Conservation (phyloP, 2,113 vertebrate genomes). For the Capreolus pygargus region DNA sequence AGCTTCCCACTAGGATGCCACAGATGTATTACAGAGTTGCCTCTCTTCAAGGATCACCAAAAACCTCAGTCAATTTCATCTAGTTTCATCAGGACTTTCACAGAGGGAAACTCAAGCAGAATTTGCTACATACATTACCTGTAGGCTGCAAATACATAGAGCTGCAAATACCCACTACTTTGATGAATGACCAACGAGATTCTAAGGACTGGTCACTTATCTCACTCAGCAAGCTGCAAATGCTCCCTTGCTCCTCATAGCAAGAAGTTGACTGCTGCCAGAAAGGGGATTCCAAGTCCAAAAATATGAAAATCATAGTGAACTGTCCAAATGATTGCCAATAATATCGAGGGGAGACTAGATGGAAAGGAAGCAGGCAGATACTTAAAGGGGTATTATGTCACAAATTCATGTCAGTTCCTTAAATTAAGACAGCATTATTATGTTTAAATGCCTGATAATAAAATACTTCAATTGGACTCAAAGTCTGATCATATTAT, state of each 20-base stretch:
- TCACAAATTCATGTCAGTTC: neutral
- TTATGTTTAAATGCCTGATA: neutral
- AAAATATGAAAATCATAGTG: neutral
- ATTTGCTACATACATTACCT: neutral
- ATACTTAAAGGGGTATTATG: neutral
- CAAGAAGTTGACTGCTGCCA: neutral
- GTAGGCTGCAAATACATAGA: neutral
- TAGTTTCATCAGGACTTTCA: neutral
- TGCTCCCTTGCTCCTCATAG: neutral
- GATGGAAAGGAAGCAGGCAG: neutral
- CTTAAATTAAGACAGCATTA: neutral
- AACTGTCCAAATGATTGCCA: neutral
- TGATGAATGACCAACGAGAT: neutral
- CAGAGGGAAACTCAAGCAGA: neutral
- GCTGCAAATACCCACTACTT: neutral
- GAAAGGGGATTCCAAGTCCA: neutral
- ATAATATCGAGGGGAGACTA: neutral
- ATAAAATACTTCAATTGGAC: neutral
- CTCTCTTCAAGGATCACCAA: neutral
- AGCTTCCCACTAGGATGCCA: neutral
- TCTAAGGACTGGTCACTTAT: neutral
- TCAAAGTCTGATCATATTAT: neutral
- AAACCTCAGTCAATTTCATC: neutral
- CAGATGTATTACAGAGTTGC: neutral
- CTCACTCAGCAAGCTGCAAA: neutral